Evolutionary conservation across 1,140 invertebrate genomes (phyloP), one percentile per base, ranked within the genome.

Genomic region (Philotrypesis tridentata): DNA sequence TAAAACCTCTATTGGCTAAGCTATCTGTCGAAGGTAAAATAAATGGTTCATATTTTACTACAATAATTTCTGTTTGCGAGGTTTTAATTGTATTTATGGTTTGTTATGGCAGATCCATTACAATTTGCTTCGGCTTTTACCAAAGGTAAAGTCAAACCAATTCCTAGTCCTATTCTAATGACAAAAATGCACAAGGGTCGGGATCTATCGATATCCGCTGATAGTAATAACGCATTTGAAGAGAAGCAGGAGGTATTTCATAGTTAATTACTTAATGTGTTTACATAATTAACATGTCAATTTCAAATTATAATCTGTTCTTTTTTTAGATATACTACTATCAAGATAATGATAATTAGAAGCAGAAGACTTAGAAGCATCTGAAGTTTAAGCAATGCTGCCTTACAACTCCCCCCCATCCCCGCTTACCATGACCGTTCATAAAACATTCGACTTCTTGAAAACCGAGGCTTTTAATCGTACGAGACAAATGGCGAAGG

Each of bases 401-500:
- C 89, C 0, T 85, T 89, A 83, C 88, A 90, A 67, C 79, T n/a
- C 86, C 12, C 85, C 87, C 37, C 91, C 89, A 79, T 89, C 91
- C 60, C 89, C 92, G 17, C 91, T 92, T 60, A 92, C 92, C 83
- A 91, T 91, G 23, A 96, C 95, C 1, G 95, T 96, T 9, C 98
- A 98, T 88, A 97, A 97, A 91, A 96, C 95, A 0, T 96, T 98
- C 0, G 97, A 98, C 90, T 98, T 98, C 92, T 91, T 97, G 17
- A 97, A 97, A 93, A 98, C 97, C 0, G 94, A 97, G 88, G 97
- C 96, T 8, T 97, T 98, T 86, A 97, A 97, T 90, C 93, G 95
- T 81, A 97, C 96, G n/a, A 93, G 96, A 67, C 95, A 96, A 87
- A 95, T 95, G 86, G 94, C 96, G 1, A 96, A 97, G 89, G 92